phyloP scores from a whole-genome alignment of 2,888 invertebrate genomes.

The Ochropleura leucogaster region DNA sequence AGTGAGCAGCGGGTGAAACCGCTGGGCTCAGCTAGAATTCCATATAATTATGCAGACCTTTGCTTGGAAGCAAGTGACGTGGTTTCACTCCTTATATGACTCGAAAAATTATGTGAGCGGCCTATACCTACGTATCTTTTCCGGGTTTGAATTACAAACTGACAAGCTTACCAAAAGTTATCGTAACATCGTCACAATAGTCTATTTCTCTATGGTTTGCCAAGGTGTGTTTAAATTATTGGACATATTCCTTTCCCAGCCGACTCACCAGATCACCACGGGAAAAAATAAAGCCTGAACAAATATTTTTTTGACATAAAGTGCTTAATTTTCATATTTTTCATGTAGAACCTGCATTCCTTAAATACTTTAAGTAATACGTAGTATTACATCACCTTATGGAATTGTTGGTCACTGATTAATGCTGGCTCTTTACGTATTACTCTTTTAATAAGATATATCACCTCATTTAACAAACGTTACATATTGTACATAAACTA shows the following conservation, averaged over 20 bases:
- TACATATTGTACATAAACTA: too few relatives aligned
- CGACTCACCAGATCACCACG: too few relatives aligned
- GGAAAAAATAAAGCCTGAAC: too few relatives aligned
- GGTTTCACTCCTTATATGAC: constrained; percentile 2
- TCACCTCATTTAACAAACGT: too few relatives aligned
- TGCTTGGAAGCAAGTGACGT: neutral
- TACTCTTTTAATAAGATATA: too few relatives aligned
- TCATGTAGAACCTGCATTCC: neutral
- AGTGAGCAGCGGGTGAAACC: too few relatives aligned
- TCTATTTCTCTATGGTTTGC: neutral
- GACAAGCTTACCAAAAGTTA: neutral
- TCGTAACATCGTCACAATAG: neutral
- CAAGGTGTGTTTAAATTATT: too few relatives aligned
- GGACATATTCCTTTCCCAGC: too few relatives aligned
- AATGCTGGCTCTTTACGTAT: neutral
- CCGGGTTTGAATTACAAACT: neutral
- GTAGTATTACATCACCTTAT: neutral
- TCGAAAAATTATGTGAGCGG: neutral
- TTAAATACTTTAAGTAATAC: neutral
- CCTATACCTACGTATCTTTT: neutral
- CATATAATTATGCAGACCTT: constrained; percentile 9
- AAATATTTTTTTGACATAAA: too few relatives aligned
- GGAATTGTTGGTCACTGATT: neutral
- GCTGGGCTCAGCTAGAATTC: too few relatives aligned
- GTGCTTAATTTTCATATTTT: too few relatives aligned